Percentiles rank a stretch among this genome's conserved stretches.
These are phyloP conservation scores for Coryphaenoides rupestris DNA, from an alignment of 2,113 vertebrate genomes.

Conservation along the genomic window DNA sequence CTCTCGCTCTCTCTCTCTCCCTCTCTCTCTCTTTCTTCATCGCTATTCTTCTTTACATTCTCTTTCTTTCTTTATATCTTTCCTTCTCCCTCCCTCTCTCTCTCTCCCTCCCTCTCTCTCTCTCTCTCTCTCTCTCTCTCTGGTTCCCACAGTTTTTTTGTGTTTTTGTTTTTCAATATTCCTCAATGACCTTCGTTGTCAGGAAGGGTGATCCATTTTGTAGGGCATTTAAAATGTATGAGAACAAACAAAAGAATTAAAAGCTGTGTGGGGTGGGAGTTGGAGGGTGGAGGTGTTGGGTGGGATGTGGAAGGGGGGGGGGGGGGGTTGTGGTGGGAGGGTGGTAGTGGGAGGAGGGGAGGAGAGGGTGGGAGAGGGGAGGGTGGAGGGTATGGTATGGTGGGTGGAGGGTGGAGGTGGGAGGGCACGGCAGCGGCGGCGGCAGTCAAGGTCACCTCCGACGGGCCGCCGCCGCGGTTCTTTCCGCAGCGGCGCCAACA, in stretches of 20 bases:
- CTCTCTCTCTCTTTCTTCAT: too few species aligned
- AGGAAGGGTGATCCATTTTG: slow-evolving; percentile 69
- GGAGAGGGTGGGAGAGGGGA: too few species aligned
- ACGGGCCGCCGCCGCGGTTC: slow-evolving; percentile 72
- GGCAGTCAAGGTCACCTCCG: slow-evolving; percentile 91
- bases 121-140: too few species aligned
- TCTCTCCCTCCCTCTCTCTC: background rate
- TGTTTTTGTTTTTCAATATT: slow-evolving; percentile 45
- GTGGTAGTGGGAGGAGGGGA: slow-evolving; percentile 45
- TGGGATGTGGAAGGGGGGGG: too few species aligned
- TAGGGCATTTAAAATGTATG: slow-evolving; percentile 73
- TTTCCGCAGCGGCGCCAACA: slow-evolving; percentile 82
- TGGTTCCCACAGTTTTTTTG: slow-evolving; percentile 18
- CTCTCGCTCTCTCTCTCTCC: slow-evolving; percentile 20
- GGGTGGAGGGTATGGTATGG: too few species aligned
- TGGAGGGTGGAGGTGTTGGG: too few species aligned
- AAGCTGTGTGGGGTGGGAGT: slow-evolving; percentile 8
- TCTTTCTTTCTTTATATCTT: background rate
- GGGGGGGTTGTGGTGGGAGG: background rate
- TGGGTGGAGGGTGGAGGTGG: slow-evolving; percentile 21
- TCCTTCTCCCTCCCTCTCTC: background rate
- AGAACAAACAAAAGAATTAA: slow-evolving; percentile 72
- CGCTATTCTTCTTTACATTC: too few species aligned
- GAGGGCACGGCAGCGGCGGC: slow-evolving; percentile 59
- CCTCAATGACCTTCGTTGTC: slow-evolving; percentile 65